A percentile compares a stretch with the other conserved stretches of the same genome.
These are phyloP conservation scores for Nomada lathburiana DNA, from an alignment of 2,888 invertebrate species.

Conservation along the genomic window DNA sequence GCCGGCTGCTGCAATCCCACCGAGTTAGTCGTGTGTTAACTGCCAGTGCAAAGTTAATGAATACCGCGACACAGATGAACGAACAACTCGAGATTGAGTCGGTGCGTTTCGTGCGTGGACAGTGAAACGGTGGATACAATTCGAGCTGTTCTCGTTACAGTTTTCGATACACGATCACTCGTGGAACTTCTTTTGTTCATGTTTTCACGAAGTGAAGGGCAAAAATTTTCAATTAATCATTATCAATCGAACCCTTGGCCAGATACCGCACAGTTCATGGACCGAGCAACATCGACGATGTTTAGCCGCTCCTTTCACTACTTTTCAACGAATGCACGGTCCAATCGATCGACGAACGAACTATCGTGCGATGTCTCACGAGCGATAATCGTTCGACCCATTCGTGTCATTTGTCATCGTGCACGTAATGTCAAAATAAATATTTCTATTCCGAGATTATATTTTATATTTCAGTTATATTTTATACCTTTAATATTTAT, in stretches of 20 bases:
- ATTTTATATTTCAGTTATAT: too few species aligned
- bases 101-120: slow-evolving; percentile 20
- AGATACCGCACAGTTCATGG: background rate
- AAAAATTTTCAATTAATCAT: background rate
- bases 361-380: background rate
- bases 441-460: too few species aligned
- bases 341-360: slow-evolving; percentile 4
- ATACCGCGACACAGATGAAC: background rate
- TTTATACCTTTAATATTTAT: too few species aligned
- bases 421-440: too few species aligned
- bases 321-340: background rate
- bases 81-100: background rate
- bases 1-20: background rate
- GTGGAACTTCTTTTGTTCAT: slow-evolving; percentile 42
- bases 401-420: too few species aligned
- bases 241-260: slow-evolving; percentile 11
- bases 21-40: slow-evolving; percentile 17
- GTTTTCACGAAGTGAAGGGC: background rate
- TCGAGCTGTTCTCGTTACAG: slow-evolving; percentile 27
- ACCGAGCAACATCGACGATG: background rate
- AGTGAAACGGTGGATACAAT: slow-evolving; percentile 26
- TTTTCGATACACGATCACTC: slow-evolving; percentile 63
- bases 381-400: background rate
- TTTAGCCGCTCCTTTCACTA: background rate
- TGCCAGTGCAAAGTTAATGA: background rate